phyloP scores from a whole-genome alignment of 2,888 invertebrate genomes.

The Heliconius ethilla region DNA sequence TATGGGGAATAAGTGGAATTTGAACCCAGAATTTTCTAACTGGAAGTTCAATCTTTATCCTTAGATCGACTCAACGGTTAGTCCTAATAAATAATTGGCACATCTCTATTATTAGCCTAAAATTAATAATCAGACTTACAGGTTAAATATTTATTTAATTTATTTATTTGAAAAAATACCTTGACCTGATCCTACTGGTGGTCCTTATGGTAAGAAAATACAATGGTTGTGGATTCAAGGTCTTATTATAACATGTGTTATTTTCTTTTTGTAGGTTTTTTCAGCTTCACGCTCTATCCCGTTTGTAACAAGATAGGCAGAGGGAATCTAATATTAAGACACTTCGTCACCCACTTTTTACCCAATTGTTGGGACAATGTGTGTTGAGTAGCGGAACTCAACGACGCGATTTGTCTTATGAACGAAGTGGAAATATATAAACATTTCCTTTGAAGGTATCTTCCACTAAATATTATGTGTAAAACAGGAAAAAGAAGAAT shows the following conservation, averaged over 20 bases:
- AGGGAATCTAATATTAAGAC: neutral
- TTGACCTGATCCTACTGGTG: neutral
- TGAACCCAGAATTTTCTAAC: neutral
- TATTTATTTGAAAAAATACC: neutral
- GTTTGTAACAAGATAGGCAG: too few species aligned
- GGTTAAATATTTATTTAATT: too few species aligned
- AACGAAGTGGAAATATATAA: neutral
- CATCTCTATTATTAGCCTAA: neutral
- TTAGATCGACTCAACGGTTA: neutral
- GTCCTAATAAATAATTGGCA: neutral
- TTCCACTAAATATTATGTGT: neutral
- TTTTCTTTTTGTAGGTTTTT: neutral
- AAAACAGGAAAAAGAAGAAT: neutral
- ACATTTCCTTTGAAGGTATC: too few species aligned
- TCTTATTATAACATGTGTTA: too few species aligned
- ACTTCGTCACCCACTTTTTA: neutral
- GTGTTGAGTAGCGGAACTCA: neutral
- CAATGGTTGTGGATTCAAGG: too few species aligned
- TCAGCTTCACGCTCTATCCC: neutral
- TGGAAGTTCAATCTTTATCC: neutral
- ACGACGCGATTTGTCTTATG: neutral
- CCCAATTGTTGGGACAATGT: neutral
- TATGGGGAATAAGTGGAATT: neutral
- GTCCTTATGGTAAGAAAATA: too few species aligned
- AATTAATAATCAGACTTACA: too few species aligned